phyloP scores from a whole-genome alignment of 2,797 vertebrate genomes.

The Periophthalmus magnuspinnatus region DNA sequence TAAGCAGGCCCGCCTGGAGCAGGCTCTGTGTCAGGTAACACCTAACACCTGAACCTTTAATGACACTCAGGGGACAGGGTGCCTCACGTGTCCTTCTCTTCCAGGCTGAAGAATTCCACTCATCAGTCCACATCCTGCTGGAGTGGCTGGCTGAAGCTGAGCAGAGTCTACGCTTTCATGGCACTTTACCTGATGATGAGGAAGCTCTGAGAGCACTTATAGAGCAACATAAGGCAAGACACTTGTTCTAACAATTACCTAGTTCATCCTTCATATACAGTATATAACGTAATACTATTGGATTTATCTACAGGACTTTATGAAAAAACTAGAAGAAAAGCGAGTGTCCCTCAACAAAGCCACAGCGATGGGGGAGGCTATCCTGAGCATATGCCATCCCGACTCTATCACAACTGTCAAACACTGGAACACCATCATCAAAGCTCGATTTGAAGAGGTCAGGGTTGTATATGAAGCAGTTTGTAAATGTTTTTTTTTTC shows the following conservation, averaged over 20 bases:
- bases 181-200: constrained; percentile 92
- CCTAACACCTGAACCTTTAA: too few species aligned
- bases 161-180: constrained; percentile 95
- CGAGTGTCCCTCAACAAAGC: constrained; percentile 88
- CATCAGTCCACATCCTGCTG: constrained; percentile 91
- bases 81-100: constrained; percentile 30
- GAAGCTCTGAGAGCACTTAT: constrained; percentile 89
- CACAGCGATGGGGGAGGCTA: constrained; percentile 89
- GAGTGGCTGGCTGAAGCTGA: constrained; percentile 98
- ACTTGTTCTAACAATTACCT: background rate
- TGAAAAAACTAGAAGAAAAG: constrained; percentile 96
- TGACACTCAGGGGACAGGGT: background rate
- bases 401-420: constrained; percentile 98
- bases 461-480: constrained; percentile 43
- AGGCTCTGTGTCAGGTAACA: constrained; percentile 87
- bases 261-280: constrained; percentile 14
- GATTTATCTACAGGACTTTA: constrained; percentile 85
- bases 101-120: constrained; percentile 97
- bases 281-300: constrained; percentile 39
- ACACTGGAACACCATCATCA: constrained; percentile 99
- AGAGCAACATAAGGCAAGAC: constrained; percentile 89
- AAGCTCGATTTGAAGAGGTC: constrained; percentile 98
- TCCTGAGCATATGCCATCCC: constrained; percentile 93
- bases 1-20: constrained; percentile 93
- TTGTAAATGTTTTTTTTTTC: background rate